Base-by-base conservation (phyloP, 2,113 vertebrate species). In the Rhinoptilus africanus region DNA sequence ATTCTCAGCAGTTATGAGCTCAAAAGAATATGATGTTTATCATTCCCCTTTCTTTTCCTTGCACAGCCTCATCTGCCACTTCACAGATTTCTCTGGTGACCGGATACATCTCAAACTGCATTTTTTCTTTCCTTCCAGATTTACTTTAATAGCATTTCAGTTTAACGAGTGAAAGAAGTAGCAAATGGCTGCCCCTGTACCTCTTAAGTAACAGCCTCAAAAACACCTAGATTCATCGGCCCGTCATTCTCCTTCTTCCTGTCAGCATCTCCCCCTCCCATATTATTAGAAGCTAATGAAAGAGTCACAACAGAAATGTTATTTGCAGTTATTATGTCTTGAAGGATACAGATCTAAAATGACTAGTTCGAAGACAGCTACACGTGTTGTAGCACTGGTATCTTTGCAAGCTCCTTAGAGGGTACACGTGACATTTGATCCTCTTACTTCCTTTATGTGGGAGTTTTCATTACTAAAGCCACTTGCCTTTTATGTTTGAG, bases 391-490 rank as follows among this genome's bases (percentile, higher is more conserved):
- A 86, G 80, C 23, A 56, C 7, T 8, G 4, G 43, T 45, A 89
- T 94, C 59, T 92, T 69, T 92, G 47, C 53, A 86, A 96, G 50
- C 32, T 83, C 34, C 53, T 82, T n/a, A 76, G 74, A 91, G 37
- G 32, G 17, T 87, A 77, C 88, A 88, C 5, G 48, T 83, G 64
- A 92, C 37, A 27, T 68, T 85, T 96, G 81, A 95, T 94, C n/a
- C 47, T 88, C 86, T 93, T 88, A n/a, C 39, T 90, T 83, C 67
- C 76, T 86, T 77, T 77, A 50, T 92, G 53, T 84, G 56, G 45
- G 75, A 86, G n/a, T 87, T 95, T 93, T 95, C 57, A 57, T 96
- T 81, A 78, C 71, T 80, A 87, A 74, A 94, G 59, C 45, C 66
- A 74, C 76, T 88, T 87, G 60, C 59, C 66, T 94, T 96, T 95